phyloP scores from a whole-genome alignment of 2,888 invertebrate species.

The Norana najaformis region DNA sequence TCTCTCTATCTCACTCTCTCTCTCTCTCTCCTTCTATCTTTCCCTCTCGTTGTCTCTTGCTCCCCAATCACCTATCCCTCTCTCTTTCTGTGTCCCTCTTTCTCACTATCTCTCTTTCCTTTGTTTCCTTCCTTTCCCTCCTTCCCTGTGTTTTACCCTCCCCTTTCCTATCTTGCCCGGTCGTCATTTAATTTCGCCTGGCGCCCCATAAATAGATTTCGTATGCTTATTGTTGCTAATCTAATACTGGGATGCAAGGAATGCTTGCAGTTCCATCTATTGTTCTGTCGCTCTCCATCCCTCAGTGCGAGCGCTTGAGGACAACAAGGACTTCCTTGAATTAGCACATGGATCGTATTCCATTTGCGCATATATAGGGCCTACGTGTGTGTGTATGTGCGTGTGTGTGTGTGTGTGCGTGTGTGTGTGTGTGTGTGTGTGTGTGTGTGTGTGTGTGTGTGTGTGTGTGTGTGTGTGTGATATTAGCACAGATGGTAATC shows the following conservation, averaged over 20 bases:
- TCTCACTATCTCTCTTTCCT: not conserved
- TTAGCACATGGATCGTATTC: not conserved
- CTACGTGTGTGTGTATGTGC: no score
- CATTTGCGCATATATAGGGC: no score
- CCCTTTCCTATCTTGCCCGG: not conserved
- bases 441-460: no score
- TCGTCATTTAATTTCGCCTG: not conserved
- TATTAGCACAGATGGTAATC: no score
- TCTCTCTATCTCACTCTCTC: not conserved
- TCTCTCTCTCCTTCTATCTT: not conserved
- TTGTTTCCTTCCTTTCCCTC: not conserved
- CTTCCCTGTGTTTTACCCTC: not conserved
- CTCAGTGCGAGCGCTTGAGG: not conserved
- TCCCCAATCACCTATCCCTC: constrained; percentile 87
- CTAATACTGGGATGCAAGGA: constrained; percentile 5
- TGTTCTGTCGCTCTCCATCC: not conserved
- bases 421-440: no score
- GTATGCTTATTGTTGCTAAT: not conserved
- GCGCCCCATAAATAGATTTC: not conserved
- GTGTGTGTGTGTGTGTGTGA: no score
- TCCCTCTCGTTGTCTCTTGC: constrained; percentile 40
- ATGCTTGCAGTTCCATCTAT: not conserved
- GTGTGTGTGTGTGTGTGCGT: no score
- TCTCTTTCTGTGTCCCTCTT: not conserved
- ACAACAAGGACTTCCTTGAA: not conserved